These are phyloP conservation scores for Zaprionus davidi DNA, from an alignment of 1,140 invertebrate species.

Conservation along the genomic window DNA sequence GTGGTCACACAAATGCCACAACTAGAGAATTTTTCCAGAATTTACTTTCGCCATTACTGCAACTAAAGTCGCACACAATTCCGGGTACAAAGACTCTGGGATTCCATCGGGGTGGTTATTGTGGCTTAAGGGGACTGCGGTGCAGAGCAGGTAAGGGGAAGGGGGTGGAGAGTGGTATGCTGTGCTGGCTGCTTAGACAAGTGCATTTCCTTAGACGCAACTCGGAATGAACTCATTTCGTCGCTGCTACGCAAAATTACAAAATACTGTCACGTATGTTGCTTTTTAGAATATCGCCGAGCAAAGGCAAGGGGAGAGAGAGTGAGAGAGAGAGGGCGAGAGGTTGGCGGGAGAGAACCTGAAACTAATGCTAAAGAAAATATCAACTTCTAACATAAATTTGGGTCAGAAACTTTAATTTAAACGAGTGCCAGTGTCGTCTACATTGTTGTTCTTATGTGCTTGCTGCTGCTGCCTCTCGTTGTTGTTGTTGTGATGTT, in stretches of 20 bases:
- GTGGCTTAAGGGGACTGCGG: neutral
- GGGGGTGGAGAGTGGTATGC: neutral
- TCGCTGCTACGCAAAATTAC: conserved; percentile 61
- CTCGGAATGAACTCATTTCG: conserved; percentile 66
- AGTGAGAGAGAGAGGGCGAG: too few relatives aligned
- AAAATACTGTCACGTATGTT: conserved; percentile 80
- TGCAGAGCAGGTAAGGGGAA: neutral
- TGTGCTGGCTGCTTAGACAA: conserved; percentile 22
- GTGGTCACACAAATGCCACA: conserved; percentile 36
- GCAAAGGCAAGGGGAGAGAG: conserved; percentile 10
- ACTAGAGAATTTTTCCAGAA: conserved; percentile 39
- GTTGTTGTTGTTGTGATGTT: conserved; percentile 34
- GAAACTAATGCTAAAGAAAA: conserved; percentile 56
- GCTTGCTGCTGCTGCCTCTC: neutral
- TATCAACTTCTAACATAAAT: conserved; percentile 80
- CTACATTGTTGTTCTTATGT: conserved; percentile 45
- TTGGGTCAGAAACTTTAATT: conserved; percentile 81
- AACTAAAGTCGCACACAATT: conserved; percentile 44
- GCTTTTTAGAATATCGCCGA: conserved; percentile 77
- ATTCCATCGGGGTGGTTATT: neutral
- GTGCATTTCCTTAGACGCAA: conserved; percentile 53
- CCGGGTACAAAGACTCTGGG: conserved; percentile 20
- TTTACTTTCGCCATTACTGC: conserved; percentile 49
- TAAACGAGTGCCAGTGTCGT: conserved; percentile 67
- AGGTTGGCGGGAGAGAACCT: conserved; percentile 2